phyloP scores from a whole-genome alignment of 2,888 invertebrate species.

The Euphydryas editha region DNA sequence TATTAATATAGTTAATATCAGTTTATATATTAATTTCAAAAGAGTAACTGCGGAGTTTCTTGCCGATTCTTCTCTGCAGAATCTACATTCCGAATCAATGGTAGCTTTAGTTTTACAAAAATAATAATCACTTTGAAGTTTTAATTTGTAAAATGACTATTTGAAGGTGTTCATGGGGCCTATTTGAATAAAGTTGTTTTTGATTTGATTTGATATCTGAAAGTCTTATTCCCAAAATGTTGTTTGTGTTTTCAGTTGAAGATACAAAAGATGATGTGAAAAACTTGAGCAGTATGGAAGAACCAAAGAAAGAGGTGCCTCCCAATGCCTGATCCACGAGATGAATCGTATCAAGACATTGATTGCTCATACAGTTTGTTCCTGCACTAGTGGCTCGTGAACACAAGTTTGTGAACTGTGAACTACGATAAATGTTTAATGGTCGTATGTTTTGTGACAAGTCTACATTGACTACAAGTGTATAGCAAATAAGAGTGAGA shows the following conservation, averaged over 20 bases:
- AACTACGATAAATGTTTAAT: background rate
- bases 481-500: slow-evolving; percentile 18
- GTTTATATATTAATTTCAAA: too few relatives aligned
- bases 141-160: too few relatives aligned
- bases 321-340: slow-evolving; percentile 85
- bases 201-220: too few relatives aligned
- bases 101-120: too few relatives aligned
- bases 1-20: too few relatives aligned
- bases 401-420: background rate
- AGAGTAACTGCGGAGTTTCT: too few relatives aligned
- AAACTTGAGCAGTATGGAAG: slow-evolving; percentile 82
- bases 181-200: too few relatives aligned
- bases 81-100: too few relatives aligned
- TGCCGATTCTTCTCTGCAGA: too few relatives aligned
- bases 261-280: slow-evolving; percentile 86
- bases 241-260: slow-evolving; percentile 77
- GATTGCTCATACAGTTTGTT: background rate
- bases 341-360: slow-evolving; percentile 15
- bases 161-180: too few relatives aligned
- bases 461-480: slow-evolving; percentile 19
- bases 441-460: slow-evolving; percentile 5
- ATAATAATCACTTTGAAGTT: too few relatives aligned
- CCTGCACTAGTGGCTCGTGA: slow-evolving; percentile 6
- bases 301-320: slow-evolving; percentile 86
- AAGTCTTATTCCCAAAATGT: too few relatives aligned